These are phyloP conservation scores for Atrina japonica DNA, from an alignment of 2,888 invertebrate genomes.

Conservation along the genomic window DNA sequence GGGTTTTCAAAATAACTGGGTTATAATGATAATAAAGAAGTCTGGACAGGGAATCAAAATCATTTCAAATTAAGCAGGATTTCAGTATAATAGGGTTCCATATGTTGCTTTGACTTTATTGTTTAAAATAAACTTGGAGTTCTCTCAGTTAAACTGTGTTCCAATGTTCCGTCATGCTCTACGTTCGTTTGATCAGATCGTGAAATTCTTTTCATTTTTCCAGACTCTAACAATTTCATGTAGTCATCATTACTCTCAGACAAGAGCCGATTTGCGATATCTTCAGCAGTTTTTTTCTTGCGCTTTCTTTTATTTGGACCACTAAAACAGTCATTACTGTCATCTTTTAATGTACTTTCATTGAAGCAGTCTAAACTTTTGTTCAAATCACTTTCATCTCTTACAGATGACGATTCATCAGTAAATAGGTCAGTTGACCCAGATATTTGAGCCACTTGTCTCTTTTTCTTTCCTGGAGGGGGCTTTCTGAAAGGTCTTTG, in stretches of 20 bases:
- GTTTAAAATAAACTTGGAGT: conserved; percentile 21
- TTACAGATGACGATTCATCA: conserved; percentile 11
- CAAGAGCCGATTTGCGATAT: conserved; percentile 56
- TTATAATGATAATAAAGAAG: too few species aligned
- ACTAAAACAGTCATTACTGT: conserved; percentile 48
- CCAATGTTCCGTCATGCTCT: not conserved
- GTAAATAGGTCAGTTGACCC: conserved; percentile 26
- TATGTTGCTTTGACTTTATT: too few species aligned
- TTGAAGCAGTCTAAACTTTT: conserved; percentile 47
- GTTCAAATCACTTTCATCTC: not conserved
- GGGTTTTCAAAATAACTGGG: too few species aligned
- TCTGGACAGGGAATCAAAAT: too few species aligned
- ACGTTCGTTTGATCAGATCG: conserved; percentile 24
- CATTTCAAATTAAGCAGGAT: too few species aligned
- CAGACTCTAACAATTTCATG: conserved; percentile 57
- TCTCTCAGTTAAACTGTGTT: conserved; percentile 6
- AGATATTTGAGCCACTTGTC: conserved; percentile 14
- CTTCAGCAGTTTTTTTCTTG: conserved; percentile 37
- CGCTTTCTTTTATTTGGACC: conserved; percentile 58
- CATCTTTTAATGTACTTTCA: conserved; percentile 62
- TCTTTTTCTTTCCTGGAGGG: conserved; percentile 42
- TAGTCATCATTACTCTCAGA: conserved; percentile 61
- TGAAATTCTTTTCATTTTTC: conserved; percentile 52
- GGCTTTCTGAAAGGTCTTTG: conserved; percentile 43
- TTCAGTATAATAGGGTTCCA: too few species aligned